phyloP scores from a whole-genome alignment of 1,140 invertebrate genomes.

The Heliconius hermathena region DNA sequence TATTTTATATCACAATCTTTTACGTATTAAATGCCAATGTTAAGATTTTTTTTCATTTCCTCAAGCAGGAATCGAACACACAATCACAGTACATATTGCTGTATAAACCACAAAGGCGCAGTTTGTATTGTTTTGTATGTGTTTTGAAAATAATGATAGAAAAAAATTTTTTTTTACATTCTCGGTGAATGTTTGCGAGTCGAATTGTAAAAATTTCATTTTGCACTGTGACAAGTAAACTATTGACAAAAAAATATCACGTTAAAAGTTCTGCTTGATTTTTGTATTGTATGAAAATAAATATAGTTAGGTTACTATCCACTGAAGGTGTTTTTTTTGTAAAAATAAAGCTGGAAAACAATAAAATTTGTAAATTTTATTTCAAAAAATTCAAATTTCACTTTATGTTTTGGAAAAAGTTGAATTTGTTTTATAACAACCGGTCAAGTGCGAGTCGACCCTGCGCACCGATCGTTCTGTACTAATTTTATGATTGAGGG shows the following conservation, averaged over 20 bases:
- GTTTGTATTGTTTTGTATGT: not conserved
- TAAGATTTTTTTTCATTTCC: too few relatives aligned
- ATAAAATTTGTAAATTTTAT: not conserved
- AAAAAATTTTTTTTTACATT: not conserved
- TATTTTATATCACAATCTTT: too few relatives aligned
- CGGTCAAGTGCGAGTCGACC: not conserved
- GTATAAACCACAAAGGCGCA: not conserved
- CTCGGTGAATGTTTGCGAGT: constrained; percentile 5
- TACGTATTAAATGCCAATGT: too few relatives aligned
- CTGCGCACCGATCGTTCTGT: too few relatives aligned
- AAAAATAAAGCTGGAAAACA: not conserved
- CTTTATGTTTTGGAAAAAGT: not conserved
- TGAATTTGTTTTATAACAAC: not conserved
- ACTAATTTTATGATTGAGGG: not conserved
- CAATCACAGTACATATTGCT: too few relatives aligned
- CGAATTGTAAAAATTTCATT: constrained; percentile 14
- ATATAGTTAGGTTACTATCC: not conserved
- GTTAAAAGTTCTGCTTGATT: constrained; percentile 7
- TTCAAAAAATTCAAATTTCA: not conserved
- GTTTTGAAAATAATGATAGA: not conserved
- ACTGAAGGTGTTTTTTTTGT: not conserved
- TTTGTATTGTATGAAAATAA: constrained; percentile 13
- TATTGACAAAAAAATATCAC: constrained; percentile 11
- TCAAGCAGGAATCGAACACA: too few relatives aligned
- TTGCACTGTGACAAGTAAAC: constrained; percentile 11